phyloP scores from a whole-genome alignment of 2,888 invertebrate genomes.

The Rotaria sp. region DNA sequence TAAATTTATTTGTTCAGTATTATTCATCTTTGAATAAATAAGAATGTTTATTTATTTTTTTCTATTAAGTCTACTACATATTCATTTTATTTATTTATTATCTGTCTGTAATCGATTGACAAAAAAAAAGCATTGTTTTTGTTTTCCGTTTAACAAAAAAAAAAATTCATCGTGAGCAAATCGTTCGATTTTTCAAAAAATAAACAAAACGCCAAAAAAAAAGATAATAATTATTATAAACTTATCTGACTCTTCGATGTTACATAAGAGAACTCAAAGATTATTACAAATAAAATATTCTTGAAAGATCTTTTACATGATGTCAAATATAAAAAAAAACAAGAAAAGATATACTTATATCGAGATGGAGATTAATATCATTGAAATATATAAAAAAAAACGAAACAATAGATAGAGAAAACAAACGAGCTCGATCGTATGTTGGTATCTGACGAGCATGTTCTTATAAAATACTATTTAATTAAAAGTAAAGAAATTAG shows the following conservation, averaged over 20 bases:
- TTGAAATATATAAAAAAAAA: too few species aligned
- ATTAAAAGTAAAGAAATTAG: constrained; percentile 27
- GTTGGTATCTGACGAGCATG: constrained; percentile 29
- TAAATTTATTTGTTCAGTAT: neutral
- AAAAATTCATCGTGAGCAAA: neutral
- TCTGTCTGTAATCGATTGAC: neutral
- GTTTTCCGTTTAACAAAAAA: neutral
- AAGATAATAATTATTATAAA: neutral
- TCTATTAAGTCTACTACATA: constrained; percentile 15
- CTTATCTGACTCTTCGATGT: constrained; percentile 19
- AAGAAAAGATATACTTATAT: neutral
- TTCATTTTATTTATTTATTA: neutral
- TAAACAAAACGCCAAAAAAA: neutral
- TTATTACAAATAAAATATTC: neutral
- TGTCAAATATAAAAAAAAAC: neutral
- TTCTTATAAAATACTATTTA: constrained; percentile 31
- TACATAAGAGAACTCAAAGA: neutral
- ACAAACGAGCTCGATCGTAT: constrained; percentile 31
- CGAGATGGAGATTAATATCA: neutral
- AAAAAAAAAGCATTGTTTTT: neutral
- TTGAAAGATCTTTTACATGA: neutral
- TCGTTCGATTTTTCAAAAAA: neutral
- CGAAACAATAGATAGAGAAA: constrained; percentile 25
- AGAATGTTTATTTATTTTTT: neutral
- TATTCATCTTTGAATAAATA: neutral